These are phyloP conservation scores for Ahaetulla prasina DNA, from an alignment of 2,113 vertebrate genomes.

Conservation along the genomic window DNA sequence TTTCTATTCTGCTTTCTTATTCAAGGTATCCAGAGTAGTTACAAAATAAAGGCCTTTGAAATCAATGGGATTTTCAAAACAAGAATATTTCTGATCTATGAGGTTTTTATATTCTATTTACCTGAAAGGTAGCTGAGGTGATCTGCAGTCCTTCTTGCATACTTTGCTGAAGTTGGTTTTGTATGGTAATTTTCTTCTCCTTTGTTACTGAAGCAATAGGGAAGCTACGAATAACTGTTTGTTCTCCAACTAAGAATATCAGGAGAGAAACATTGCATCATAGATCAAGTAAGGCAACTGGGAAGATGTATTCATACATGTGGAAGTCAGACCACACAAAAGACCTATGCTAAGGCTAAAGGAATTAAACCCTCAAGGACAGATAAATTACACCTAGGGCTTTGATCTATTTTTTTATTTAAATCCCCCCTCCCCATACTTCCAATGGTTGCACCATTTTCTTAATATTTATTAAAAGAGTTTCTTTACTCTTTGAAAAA, in stretches of 20 bases:
- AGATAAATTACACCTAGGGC: background rate
- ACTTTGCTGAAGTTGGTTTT: conserved; percentile 93
- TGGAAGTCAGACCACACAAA: background rate
- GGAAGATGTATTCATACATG: background rate
- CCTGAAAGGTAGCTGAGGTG: conserved; percentile 92
- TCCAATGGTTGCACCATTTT: background rate
- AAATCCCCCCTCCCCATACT: background rate
- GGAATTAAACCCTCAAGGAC: background rate
- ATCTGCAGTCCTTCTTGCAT: conserved; percentile 96
- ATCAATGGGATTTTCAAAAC: background rate
- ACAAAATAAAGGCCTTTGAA: background rate
- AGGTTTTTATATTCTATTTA: conserved; percentile 53
- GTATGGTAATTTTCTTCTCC: conserved; percentile 95
- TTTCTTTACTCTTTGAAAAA: background rate
- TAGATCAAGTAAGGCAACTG: background rate
- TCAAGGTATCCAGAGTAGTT: background rate
- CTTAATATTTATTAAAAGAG: background rate
- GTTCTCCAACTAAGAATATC: conserved; percentile 85
- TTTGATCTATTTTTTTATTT: background rate
- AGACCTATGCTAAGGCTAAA: background rate
- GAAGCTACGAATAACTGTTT: conserved; percentile 89
- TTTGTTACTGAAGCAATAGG: conserved; percentile 90
- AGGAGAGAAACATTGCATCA: conserved; percentile 26
- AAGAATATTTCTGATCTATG: background rate
- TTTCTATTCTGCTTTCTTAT: background rate